These are phyloP conservation scores for Noturus placidus DNA, from an alignment of 2,113 vertebrate species.

Conservation along the genomic window DNA sequence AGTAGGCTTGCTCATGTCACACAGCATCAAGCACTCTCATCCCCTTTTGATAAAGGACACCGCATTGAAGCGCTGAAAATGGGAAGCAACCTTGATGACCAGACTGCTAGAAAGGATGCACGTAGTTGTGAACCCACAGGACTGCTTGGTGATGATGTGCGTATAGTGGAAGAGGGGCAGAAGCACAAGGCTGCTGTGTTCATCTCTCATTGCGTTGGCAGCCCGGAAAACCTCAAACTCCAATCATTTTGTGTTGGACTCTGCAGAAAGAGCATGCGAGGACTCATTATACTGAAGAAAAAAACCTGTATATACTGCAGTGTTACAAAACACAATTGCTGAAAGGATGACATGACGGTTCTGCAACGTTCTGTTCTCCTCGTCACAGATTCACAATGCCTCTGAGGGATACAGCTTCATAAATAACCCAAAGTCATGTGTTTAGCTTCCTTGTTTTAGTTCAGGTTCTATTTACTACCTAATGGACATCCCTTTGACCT, in stretches of 20 bases:
- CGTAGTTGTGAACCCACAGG: neutral
- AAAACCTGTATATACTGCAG: constrained; percentile 8
- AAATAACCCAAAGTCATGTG: neutral
- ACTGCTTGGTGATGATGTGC: constrained; percentile 10
- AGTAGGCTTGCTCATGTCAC: neutral
- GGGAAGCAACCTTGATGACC: constrained; percentile 37
- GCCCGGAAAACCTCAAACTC: constrained; percentile 11
- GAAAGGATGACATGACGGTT: constrained; percentile 37
- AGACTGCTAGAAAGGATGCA: constrained; percentile 18
- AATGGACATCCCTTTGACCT: neutral
- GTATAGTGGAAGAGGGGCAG: neutral
- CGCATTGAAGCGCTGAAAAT: constrained; percentile 9
- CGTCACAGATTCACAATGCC: neutral
- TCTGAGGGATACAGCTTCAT: neutral
- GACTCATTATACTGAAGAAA: neutral
- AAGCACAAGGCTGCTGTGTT: constrained; percentile 20
- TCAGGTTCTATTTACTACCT: neutral
- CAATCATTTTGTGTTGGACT: constrained; percentile 16
- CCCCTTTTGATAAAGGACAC: neutral
- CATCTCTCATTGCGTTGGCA: constrained; percentile 16
- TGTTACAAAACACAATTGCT: constrained; percentile 14
- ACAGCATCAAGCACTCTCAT: neutral
- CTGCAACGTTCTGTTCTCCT: neutral
- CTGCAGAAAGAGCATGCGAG: neutral
- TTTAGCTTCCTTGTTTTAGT: neutral